Evolutionary conservation across 1,140 invertebrate genomes (phyloP), one percentile per base, ranked within the genome.

Genomic region (Drosophila insularis): DNA sequence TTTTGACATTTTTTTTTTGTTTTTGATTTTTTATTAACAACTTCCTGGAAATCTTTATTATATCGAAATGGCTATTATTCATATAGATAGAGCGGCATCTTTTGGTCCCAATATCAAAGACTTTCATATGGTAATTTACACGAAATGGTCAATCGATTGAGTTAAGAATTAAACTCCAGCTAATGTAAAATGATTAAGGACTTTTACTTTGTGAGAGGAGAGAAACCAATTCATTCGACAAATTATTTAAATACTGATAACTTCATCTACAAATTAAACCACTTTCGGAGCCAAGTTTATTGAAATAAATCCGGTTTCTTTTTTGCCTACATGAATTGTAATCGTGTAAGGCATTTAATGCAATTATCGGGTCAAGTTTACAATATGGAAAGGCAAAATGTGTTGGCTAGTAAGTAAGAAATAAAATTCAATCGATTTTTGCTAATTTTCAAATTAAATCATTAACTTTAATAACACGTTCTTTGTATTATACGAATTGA

Each of bases 1-100:
- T 4, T 23, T n/a, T n/a, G n/a, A n/a, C n/a, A n/a, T n/a, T n/a
- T 4, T 23, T 23, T 3, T 27, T 27, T 6, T 6, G 27, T 2
- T 27, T 3, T 27, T n/a, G n/a, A n/a, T 67, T 60, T 39, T 74
- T 50, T 74, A 62, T 84, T 75, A 66, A 67, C 82, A 75, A 76
- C 82, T 86, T 86, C 82, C 82, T 81, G 71, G 75, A 87, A 86
- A 75, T 72, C 78, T 81, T 67, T 71, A 86, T 86, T 79, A 70
- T 50, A 13, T 31, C 31, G 70, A 66, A 66, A 53, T 19, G 27
- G 10, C 35, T 37, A 37, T 37, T 37, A 11, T 37, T 11, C 35
- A 37, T 37, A 11, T 13, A 37, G 35, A 13, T 2, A 35, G 39
- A 21, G 60, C 21, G 60, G 21, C 60, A 2, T 14, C 39, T 23